Evolutionary conservation across 2,888 invertebrate genomes (phyloP), one percentile per base, ranked within the genome.

Genomic region (Eledona agricola): DNA sequence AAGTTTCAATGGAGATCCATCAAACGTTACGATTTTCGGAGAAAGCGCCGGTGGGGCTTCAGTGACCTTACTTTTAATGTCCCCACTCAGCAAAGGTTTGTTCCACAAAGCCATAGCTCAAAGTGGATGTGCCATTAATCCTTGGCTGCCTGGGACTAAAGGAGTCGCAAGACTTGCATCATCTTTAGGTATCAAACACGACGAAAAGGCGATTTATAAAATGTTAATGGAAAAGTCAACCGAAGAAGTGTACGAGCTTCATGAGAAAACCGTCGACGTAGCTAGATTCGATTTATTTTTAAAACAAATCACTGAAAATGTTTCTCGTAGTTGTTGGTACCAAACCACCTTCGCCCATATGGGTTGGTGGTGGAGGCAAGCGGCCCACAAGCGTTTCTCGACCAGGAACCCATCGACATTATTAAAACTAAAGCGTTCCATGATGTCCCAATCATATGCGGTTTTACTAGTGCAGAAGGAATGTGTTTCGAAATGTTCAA

Each of bases 1-100:
- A 2, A 70, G 71, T 42, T 81, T 81, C 62, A 79, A 80, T 16
- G 81, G 81, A 1, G 78, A 81, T 68, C 72, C 78, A 0, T 64
- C 77, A 2, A 81, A 81, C 51, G 80, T 81, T 1, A 81, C 81
- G 0, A 72, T 81, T 5, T 79, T 81, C 61, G 81, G 81, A 1
- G 79, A 81, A 64, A 81, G 81, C 57, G 81, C 81, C 1, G 81
- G 81, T 0, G 78, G 72, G 4, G 77, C 77, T 20, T 77, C 79
- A 1, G 74, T 77, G 0, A 80, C 81, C 57, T 80, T 76, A 55
- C 70, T 80, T 60, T 73, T 78, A 58, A 58, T 81, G 3, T 79
- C 80, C 0, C 78, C 80, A 13, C 72, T 77, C 57, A 71, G 79
- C 1, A 76, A 74, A 62, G 73, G 64, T 0, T 51, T 70, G 5